Evolutionary conservation across 2,797 vertebrate species (phyloP), one percentile per base, ranked within the genome.

Genomic region (Anableps anableps): DNA sequence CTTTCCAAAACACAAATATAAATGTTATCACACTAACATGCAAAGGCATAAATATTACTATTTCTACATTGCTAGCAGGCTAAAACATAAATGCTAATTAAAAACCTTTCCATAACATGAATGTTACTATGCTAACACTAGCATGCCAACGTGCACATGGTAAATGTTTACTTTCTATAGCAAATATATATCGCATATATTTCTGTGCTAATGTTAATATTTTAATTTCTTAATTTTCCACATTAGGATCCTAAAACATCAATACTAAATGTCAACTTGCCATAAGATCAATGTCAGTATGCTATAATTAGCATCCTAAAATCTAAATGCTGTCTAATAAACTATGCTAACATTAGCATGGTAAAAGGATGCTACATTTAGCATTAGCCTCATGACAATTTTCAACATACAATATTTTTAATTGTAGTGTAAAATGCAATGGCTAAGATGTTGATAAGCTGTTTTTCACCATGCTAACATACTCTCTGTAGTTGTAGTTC

Each of bases 261-360:
- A 45, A 45, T 47, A 23, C 7, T 72, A 29, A 68, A 55, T 45
- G 38, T 19, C 58, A 48, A 48, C 16, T 45, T 29, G 23, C 43
- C 62, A 73, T 26, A 14, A 31, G 5, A 11, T 51, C 19, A 53
- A 51, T 21, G 14, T 29, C 68, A 45, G 50, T 16, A n/a, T 16
- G 64, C 31, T 47, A 78, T 3, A 11, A 2, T 79, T 50, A 47
- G 45, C 34, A 64, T 48, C 3, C 36, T 1, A 34, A n/a, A 48
- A 71, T 41, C 34, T 78, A 72, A 64, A 78, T 38, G 41, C 36
- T n/a, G n/a, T n/a, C n/a, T n/a, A n/a, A n/a, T n/a, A n/a, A n/a
- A n/a, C n/a, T 16, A n/a, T 16, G 64, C 31, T 47, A 78, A 6
- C 19, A 2, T 79, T 50, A 47, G 45, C 34, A 64, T 48, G 6